Evolutionary conservation across 2,797 vertebrate genomes (phyloP), one percentile per base, ranked within the genome.

Genomic region (Gobionotothen gibberifrons): DNA sequence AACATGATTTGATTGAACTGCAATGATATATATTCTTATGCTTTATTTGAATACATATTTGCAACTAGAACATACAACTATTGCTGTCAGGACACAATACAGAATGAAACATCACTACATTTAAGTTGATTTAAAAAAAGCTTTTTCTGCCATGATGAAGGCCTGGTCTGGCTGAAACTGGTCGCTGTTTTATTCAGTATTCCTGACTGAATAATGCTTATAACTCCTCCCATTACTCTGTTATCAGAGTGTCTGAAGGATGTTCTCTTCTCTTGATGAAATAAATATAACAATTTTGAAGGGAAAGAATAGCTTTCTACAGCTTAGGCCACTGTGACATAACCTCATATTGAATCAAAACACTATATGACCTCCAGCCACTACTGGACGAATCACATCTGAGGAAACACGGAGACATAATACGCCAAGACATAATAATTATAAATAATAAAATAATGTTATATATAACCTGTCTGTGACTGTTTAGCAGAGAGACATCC

Each of bases 401-500:
- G 19, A 46, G 7, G 22, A 62, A 65, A 40, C 59, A 47, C 9
- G 39, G 36, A 65, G 32, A 47, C 17, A 0, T 9, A 11, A 4
- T n/a, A 43, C 43, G 62, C 48, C 9, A 3, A 53, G 3, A 40
- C 32, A 55, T 16, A 32, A n/a, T 1, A 2, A n/a, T n/a, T n/a
- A n/a, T n/a, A 21, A 29, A 32, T 14, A 5, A 6, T 22, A 22
- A 3, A n/a, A 12, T 26, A 26, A n/a, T 40, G 42, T 58, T 47
- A 36, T 36, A 36, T 36, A 32, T 32, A 32, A 32, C 32, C 46
- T 32, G 1, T 53, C 53, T 46, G 39, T 48, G 32, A 65, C 43
- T 19, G 19, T 26, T 56, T 39, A 40, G 21, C n/a, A 12, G 1
- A 66, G 68, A 26, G 80, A 62, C 69, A 56, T 55, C 6, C 2